Percentiles rank a stretch among this genome's conserved stretches.
phyloP scores from a whole-genome alignment of 1,140 invertebrate genomes.

The Euwallacea fornicatus region DNA sequence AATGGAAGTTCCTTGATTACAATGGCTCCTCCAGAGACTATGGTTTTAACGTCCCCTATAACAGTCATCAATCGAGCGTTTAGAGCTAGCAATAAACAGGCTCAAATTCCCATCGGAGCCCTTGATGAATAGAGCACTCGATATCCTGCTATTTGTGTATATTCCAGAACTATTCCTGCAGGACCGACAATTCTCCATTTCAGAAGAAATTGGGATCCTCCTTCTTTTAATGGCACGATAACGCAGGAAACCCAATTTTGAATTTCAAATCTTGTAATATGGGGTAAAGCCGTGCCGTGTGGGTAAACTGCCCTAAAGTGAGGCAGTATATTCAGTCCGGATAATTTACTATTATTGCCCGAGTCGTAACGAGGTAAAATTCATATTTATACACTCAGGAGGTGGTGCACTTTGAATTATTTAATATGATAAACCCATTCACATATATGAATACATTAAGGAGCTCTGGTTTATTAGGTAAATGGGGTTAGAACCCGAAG shows the following conservation, averaged over 20 bases:
- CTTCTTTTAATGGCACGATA: too few species aligned
- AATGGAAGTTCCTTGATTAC: too few species aligned
- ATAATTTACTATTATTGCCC: constrained; percentile 22
- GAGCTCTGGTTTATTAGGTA: constrained; percentile 8
- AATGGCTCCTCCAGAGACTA: background rate
- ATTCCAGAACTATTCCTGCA: background rate
- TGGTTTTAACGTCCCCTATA: background rate
- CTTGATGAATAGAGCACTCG: too few species aligned
- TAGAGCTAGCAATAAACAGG: background rate
- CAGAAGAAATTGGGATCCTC: too few species aligned
- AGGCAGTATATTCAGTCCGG: background rate
- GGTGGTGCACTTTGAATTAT: constrained; percentile 26
- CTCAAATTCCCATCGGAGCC: background rate
- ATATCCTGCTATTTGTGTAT: too few species aligned
- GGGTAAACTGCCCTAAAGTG: constrained; percentile 12
- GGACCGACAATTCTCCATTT: too few species aligned
- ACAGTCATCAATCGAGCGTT: constrained; percentile 1
- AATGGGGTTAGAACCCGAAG: constrained; percentile 7
- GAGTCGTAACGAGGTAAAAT: constrained; percentile 24
- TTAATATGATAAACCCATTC: constrained; percentile 28
- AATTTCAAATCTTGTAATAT: constrained; percentile 18
- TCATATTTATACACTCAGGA: constrained; percentile 26
- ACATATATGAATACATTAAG: constrained; percentile 24
- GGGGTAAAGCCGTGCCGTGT: background rate
- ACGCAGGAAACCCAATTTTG: background rate